phyloP scores from a whole-genome alignment of 2,888 invertebrate genomes.

The Timema cristinae region DNA sequence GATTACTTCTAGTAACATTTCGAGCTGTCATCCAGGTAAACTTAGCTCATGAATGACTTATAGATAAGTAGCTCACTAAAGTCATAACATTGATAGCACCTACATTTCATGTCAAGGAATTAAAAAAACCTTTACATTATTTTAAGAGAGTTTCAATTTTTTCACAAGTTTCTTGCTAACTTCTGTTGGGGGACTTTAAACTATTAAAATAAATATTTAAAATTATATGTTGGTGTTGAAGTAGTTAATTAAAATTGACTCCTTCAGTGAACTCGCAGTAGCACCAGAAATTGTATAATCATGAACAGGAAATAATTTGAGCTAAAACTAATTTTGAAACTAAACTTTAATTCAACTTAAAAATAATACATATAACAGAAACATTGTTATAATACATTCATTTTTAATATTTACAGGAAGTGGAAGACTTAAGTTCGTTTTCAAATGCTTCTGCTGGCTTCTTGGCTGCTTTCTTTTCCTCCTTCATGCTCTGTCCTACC shows the following conservation, averaged over 20 bases:
- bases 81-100: no score
- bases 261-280: not conserved
- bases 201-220: no score
- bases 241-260: not conserved
- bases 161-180: no score
- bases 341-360: not conserved
- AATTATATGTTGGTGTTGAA: no score
- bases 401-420: constrained; percentile 47
- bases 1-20: no score
- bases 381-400: not conserved
- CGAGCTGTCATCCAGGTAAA: no score
- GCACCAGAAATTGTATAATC: not conserved
- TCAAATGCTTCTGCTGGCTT: constrained; percentile 89
- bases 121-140: no score
- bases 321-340: not conserved
- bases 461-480: constrained; percentile 94
- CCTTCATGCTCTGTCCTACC: constrained; percentile 93
- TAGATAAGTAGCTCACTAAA: no score
- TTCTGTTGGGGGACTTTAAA: no score
- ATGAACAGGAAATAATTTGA: not conserved
- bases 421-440: constrained; percentile 64
- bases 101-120: no score
- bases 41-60: no score
- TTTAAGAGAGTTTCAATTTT: no score
- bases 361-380: not conserved